Evolutionary conservation across 2,113 vertebrate species (phyloP), one percentile per base, ranked within the genome.

Genomic region (Piprites chloris): DNA sequence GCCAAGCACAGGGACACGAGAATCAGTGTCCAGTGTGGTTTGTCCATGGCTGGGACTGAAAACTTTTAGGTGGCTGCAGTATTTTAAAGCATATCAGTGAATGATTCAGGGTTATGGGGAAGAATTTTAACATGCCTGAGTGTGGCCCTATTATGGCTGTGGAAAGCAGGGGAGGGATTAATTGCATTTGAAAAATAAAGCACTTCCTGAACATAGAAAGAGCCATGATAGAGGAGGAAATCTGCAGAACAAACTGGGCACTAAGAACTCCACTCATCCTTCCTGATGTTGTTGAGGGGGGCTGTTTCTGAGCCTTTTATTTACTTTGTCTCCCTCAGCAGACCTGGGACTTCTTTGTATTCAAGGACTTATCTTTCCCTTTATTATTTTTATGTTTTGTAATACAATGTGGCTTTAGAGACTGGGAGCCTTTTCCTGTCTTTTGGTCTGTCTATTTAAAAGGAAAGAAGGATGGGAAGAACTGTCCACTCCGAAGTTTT

Each of bases 321-420:
- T 83, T 92, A 46, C 39, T 75, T 79, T 47, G 21, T 52, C 67
- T 93, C 39, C 35, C 44, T 61, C 44, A 56, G 68, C 58, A 87
- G 59, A 68, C 67, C 14, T 47, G 72, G 68, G 39, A 55, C 52
- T 90, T 59, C 46, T 71, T 85, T 72, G 32, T 85, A 50, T 88
- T 83, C 85, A 71, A 71, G 42, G 32, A 14, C 47, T 72, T 75
- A 41, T 37, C 44, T 67, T 82, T 58, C 76, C 37, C 30, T 83
- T 88, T 33, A 63, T 79, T 83, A 21, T 85, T 89, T 85, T 69
- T 85, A 14, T 74, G 11, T 71, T 94, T 92, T 86, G 47, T 76
- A 94, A 92, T 65, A 90, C 92, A 83, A 91, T 49, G 23, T 46
- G 53, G 23, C 76, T 95, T 90, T 95, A 73, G 47, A 58, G n/a